These are phyloP conservation scores for Halichoerus grypus DNA, from an alignment of 2,113 vertebrate species.

Conservation along the genomic window DNA sequence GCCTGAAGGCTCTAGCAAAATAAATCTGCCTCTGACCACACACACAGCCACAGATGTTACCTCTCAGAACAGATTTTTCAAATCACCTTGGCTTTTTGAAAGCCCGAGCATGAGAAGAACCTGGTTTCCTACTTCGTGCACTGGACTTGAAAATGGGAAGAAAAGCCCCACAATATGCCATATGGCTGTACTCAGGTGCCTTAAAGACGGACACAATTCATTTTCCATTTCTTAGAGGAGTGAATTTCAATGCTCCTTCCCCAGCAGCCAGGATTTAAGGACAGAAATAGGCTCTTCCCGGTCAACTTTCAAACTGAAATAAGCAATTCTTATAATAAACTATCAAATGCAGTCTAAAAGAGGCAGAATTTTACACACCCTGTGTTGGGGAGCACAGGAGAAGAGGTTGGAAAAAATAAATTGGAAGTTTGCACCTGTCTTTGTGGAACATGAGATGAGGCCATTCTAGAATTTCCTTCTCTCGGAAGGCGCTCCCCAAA, in stretches of 20 bases:
- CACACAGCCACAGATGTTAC: neutral
- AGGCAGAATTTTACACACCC: neutral
- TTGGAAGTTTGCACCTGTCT: neutral
- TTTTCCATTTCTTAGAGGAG: neutral
- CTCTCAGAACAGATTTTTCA: neutral
- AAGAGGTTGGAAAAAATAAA: neutral
- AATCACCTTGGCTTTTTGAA: constrained; percentile 45
- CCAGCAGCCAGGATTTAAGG: neutral
- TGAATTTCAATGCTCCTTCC: neutral
- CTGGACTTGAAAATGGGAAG: neutral
- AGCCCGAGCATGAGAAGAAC: neutral
- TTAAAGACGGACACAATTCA: accelerated
- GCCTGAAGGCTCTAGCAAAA: neutral
- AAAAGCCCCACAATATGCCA: neutral
- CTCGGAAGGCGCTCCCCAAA: neutral
- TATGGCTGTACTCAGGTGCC: neutral
- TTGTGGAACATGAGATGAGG: neutral
- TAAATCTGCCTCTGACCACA: neutral
- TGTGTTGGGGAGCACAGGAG: neutral
- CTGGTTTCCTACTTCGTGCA: neutral
- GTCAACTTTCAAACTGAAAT: constrained; percentile 11
- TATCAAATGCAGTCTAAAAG: neutral
- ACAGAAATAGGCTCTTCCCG: neutral
- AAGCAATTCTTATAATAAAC: neutral
- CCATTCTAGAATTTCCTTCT: neutral